Evolutionary conservation across 2,113 vertebrate genomes (phyloP).

Genomic region (Saguinus midas): DNA sequence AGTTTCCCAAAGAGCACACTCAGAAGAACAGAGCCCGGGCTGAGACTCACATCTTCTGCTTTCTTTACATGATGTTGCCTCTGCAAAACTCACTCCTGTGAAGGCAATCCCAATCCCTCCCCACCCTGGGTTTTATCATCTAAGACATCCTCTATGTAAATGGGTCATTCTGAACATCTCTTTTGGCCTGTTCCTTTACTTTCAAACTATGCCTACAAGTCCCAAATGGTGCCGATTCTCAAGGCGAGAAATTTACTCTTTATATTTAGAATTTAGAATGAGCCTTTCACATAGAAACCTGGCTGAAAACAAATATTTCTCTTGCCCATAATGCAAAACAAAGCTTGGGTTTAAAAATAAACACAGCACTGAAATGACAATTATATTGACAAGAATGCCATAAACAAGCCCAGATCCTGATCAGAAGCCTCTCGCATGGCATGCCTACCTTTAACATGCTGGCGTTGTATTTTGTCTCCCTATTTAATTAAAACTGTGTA

Average conservation of each 20-base stretch:
- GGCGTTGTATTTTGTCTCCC: neutral
- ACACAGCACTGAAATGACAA: slow-evolving; percentile 12
- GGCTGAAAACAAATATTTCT: neutral
- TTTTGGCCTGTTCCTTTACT: neutral
- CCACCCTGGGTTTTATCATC: neutral
- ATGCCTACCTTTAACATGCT: neutral
- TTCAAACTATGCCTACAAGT: neutral
- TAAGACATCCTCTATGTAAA: fast-evolving
- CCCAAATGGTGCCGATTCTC: neutral
- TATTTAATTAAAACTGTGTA: slow-evolving; percentile 38
- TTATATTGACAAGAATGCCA: slow-evolving; percentile 25
- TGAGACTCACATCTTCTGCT: neutral
- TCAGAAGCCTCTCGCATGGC: neutral
- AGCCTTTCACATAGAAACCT: neutral
- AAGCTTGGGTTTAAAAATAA: slow-evolving; percentile 55
- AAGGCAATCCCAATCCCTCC: too few relatives aligned
- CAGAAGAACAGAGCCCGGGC: neutral
- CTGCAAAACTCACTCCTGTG: neutral
- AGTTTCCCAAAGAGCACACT: neutral
- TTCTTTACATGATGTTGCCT: neutral
- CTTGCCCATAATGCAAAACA: slow-evolving; percentile 3
- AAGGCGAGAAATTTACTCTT: neutral
- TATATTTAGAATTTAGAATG: slow-evolving; percentile 21
- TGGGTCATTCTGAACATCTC: neutral
- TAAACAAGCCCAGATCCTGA: neutral